Percentiles rank a stretch among this genome's conserved stretches.
Conservation (phyloP, 2,888 invertebrate genomes). For the Amphipoea lucens region DNA sequence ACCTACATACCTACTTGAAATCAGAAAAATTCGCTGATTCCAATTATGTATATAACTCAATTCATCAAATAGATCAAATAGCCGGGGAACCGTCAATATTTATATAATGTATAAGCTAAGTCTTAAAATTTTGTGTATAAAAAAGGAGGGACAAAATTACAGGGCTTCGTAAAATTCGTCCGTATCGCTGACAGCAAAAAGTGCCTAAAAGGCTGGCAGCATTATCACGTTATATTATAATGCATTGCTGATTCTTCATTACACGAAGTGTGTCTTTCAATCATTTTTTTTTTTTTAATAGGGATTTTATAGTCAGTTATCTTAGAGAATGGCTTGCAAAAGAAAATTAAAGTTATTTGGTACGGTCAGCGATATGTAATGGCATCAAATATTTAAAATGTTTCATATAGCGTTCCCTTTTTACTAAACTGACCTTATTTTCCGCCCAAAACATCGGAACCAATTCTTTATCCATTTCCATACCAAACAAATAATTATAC, state of each 20-base stretch:
- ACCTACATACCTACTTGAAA: no score
- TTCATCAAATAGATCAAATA: no score
- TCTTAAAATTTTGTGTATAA: not conserved
- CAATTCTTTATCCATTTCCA: constrained; percentile 13
- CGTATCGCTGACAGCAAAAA: not conserved
- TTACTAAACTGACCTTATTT: not conserved
- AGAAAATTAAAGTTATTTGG: not conserved
- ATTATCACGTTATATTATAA: not conserved
- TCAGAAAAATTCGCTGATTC: no score
- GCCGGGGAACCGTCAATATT: not conserved
- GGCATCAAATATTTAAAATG: not conserved
- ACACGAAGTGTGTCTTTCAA: not conserved
- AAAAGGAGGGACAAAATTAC: no score
- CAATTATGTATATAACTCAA: no score
- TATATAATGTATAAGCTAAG: not conserved
- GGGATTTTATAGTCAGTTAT: not conserved
- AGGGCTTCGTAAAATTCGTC: not conserved
- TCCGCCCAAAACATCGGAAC: not conserved
- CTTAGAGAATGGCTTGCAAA: not conserved
- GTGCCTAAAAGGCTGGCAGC: not conserved
- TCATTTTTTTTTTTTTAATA: not conserved
- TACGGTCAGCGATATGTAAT: not conserved
- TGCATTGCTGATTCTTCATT: not conserved
- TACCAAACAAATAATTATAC: constrained; percentile 41
- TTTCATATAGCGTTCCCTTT: not conserved